Base-by-base conservation (phyloP, 2,888 invertebrate species). In the Hedya salicella region DNA sequence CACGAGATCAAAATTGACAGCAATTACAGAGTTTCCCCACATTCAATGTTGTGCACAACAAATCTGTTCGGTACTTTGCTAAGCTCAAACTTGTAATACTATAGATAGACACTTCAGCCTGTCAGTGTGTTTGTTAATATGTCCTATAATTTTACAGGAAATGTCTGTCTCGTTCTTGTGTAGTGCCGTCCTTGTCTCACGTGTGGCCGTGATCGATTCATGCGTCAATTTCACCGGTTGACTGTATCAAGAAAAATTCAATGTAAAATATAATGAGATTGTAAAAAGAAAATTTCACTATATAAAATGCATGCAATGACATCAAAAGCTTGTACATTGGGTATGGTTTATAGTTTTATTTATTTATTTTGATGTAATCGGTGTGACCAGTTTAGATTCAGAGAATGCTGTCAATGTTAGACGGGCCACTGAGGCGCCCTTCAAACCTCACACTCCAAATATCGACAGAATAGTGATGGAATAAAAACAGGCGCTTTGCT, bases 381-480 rank as follows among this genome's bases (percentile, higher is more conserved):
- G 25, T 25, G 25, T 25, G 25, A 36, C 36, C n/a, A n/a, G n/a
- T n/a, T n/a, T n/a, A n/a, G n/a, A 46, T 6, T 11, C 17, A 14
- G 6, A 19, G 0, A 49, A 64, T 62, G 14, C 52, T 61, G 67
- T 48, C 46, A 48, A 36, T 39, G 48, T 8, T 25, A 36, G 19
- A 42, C 5, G 14, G 14, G 46, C n/a, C n/a, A 39, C 19, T 19
- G 5, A 11, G 21, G 21, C 9, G 25, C 39, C 25, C 39, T 13
- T 16, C 39, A 36, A 14, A 54, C 66, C 66, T 48, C 65, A 48
- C 44, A 48, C 48, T 65, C 61, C 61, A 66, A 66, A 66, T 60
- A 66, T 66, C 66, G 66, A 66, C 60, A 66, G 3, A 61, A 66
- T 66, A 66, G 66, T 66, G 66, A 66, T 66, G 66, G 60, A 66